These are phyloP conservation scores for Umimayanthus chanpuru DNA, from an alignment of 92 coral and sea anemone genomes.

Conservation along the genomic window DNA sequence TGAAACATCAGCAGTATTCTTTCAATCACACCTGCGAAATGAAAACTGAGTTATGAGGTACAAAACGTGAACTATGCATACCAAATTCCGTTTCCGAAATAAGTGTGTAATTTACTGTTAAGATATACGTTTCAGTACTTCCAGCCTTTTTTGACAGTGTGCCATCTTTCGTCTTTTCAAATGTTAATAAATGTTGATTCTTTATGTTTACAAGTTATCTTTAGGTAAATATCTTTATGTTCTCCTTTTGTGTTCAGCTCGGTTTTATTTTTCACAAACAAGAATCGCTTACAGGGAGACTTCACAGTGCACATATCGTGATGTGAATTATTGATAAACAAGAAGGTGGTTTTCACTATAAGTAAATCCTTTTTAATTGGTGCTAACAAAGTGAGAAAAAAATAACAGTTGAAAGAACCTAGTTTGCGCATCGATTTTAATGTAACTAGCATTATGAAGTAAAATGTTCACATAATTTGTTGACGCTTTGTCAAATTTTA, in stretches of 20 bases:
- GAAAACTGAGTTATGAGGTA: not conserved
- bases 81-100: not conserved
- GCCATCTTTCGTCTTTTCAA: not conserved
- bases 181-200: not conserved
- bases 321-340: not conserved
- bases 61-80: not conserved
- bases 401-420: not conserved
- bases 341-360: not conserved
- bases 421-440: constrained; percentile 6
- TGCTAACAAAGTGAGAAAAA: constrained; percentile 22
- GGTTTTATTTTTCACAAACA: not conserved
- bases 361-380: constrained; percentile 4
- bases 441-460: constrained; percentile 5
- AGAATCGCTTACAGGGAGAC: not conserved
- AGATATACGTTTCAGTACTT: not conserved
- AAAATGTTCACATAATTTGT: not conserved
- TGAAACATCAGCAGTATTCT: not conserved
- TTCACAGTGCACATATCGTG: not conserved
- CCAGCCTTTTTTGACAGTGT: not conserved
- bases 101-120: not conserved
- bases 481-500: not conserved
- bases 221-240: not conserved
- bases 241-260: not conserved
- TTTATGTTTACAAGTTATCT: not conserved
- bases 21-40: constrained; percentile 35